phyloP scores from a whole-genome alignment of 2,888 invertebrate genomes.

The Pyrrhosoma nymphula region DNA sequence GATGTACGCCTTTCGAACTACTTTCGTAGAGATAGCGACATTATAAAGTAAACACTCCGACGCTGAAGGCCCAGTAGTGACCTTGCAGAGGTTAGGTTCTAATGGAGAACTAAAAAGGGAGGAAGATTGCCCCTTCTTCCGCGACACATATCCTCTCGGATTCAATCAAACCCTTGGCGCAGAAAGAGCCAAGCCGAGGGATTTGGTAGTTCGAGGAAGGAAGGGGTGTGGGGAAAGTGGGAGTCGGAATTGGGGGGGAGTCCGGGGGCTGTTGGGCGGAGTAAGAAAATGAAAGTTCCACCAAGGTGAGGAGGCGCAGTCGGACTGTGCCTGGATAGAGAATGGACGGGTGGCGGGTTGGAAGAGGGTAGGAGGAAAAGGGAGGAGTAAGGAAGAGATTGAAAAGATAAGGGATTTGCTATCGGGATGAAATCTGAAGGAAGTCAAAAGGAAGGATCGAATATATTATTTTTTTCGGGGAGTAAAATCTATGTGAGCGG shows the following conservation, averaged over 20 bases:
- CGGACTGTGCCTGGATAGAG: conserved; percentile 66
- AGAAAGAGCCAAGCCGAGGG: conserved; percentile 35
- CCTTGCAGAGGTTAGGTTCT: neutral
- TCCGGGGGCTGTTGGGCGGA: conserved; percentile 36
- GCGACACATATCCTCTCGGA: conserved; percentile 55
- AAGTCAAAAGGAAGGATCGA: conserved; percentile 40
- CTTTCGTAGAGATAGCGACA: no score
- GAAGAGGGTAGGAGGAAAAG: conserved; percentile 4
- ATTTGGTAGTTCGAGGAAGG: neutral
- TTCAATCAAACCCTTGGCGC: conserved; percentile 61
- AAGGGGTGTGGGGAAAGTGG: neutral
- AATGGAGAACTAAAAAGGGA: neutral
- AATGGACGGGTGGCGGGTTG: conserved; percentile 41
- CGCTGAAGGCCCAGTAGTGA: neutral
- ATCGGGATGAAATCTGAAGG: conserved; percentile 38
- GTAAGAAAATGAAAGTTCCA: conserved; percentile 49
- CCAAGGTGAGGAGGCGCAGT: conserved; percentile 36
- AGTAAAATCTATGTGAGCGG: neutral
- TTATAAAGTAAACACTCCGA: no score
- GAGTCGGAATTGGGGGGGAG: no score
- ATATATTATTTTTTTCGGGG: neutral
- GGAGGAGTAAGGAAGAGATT: neutral
- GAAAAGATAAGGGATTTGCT: conserved; percentile 51
- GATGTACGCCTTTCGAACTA: no score
- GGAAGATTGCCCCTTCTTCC: neutral